Evolutionary conservation across 92 coral and sea anemone genomes (phyloP).

Genomic region (Parazoanthus darwini): DNA sequence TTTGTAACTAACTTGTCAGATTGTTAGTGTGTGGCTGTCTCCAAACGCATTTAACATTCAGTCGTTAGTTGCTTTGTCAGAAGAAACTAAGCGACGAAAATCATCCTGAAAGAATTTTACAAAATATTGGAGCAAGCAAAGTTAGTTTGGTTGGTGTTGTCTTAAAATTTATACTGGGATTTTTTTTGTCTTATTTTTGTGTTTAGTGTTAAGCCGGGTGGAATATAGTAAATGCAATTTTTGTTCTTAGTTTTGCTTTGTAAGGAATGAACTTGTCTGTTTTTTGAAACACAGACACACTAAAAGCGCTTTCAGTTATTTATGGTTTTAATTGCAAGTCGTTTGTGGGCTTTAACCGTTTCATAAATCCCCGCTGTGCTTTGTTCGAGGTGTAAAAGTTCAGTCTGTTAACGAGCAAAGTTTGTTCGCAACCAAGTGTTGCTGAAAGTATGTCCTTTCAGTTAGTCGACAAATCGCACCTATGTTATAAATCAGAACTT

Average conservation of each 20-base stretch:
- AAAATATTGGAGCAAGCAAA: background rate
- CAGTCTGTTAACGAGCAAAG: background rate
- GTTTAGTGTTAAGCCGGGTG: background rate
- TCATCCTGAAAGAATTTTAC: conserved; percentile 16
- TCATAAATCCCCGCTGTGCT: background rate
- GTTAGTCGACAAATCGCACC: background rate
- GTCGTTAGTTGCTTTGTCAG: background rate
- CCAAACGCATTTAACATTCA: background rate
- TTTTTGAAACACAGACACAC: background rate
- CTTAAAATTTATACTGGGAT: background rate
- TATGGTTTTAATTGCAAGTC: background rate
- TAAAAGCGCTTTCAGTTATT: background rate
- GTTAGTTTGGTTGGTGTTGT: background rate
- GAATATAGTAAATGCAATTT: background rate
- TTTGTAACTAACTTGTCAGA: background rate
- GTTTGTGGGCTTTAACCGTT: background rate
- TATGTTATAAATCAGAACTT: background rate
- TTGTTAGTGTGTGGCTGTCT: background rate
- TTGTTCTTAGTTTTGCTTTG: background rate
- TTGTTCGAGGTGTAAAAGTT: background rate
- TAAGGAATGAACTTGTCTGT: background rate
- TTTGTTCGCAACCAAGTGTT: background rate
- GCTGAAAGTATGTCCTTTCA: conserved; percentile 20
- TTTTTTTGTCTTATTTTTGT: background rate
- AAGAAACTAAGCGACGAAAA: conserved; percentile 20